Percentiles rank a stretch among this genome's conserved stretches.
Evolutionary conservation across 30 jellyfish, hydroid and myxozoan genomes (phyloP).

Genomic region (Pseudorhiza aurosa): DNA sequence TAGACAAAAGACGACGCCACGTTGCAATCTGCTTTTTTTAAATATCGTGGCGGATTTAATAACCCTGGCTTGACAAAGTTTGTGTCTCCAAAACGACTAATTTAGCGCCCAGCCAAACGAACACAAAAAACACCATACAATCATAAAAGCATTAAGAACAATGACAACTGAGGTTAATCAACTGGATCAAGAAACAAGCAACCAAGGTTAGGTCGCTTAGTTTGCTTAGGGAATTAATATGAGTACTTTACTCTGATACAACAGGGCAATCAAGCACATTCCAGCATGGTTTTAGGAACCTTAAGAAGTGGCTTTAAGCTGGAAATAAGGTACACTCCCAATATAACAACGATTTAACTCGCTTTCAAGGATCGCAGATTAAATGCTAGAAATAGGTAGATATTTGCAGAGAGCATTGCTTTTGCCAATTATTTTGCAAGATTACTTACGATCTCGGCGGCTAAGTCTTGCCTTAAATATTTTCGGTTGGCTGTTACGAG

Average conservation of each 20-base stretch:
- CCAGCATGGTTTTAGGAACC: neutral
- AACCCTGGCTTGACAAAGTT: neutral
- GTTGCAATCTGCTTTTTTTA: too few species aligned
- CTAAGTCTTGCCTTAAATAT: slow-evolving; percentile 94
- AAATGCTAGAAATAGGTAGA: neutral
- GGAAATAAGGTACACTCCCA: neutral
- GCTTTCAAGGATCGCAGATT: neutral
- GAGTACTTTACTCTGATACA: neutral
- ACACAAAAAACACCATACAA: neutral
- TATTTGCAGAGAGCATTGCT: too few species aligned
- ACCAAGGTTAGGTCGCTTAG: neutral
- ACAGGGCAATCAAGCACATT: neutral
- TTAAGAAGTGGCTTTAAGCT: neutral
- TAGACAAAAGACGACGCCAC: too few species aligned
- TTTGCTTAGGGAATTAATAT: neutral
- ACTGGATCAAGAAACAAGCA: neutral
- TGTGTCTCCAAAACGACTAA: neutral
- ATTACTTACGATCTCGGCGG: slow-evolving; percentile 87
- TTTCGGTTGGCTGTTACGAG: slow-evolving; percentile 87
- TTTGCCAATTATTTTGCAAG: neutral
- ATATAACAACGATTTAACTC: neutral
- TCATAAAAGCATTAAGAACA: neutral
- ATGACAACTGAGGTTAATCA: neutral
- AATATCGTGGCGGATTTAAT: neutral
- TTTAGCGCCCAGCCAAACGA: too few species aligned